Evolutionary conservation across 2,797 vertebrate species (phyloP), one percentile per base, ranked within the genome.

Genomic region (Myioborus miniatus): DNA sequence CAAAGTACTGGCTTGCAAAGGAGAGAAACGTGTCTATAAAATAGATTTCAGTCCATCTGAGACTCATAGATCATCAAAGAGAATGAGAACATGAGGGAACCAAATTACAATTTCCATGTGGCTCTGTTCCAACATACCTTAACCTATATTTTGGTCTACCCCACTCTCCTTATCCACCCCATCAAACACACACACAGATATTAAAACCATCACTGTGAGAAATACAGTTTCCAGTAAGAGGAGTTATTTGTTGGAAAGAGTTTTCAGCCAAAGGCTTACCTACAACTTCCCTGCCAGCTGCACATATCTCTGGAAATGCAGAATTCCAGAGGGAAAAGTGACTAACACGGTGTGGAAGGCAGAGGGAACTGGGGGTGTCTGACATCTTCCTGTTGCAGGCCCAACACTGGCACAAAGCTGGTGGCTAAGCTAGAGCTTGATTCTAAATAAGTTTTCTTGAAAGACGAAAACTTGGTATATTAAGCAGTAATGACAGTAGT

Each of bases 61-160:
- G 89, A 80, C 53, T 84, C 75, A 64, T 34, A 94, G 83, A 94
- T 46, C 68, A 94, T 83, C 64, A 87, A 90, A 90, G 68, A 70
- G 34, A 89, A 89, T 4, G 30, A 91, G 53, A 43, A 85, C 65
- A 65, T 15, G 30, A 94, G 64, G 52, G 18, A 95, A 90, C 18
- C 27, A 62, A 95, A 89, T 82, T 80, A 90, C n/a, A 80, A 30
- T 87, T 93, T 93, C 71, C 64, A 53, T 2, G 22, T 80, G 70
- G 75, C 74, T 34, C 41, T 60, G 8, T 27, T 90, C 78, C 88
- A 96, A 39, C 27, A 74, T n/a, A 87, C 56, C 44, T 86, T 60
- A 82, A 87, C 15, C 15, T 24, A 22, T 63, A 75, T 52, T 76
- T 93, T 83, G 21, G 19, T 72, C 49, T 76, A 39, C 26, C 22